A percentile compares a stretch with the other conserved stretches of the same genome.
phyloP scores from a whole-genome alignment of 2,797 vertebrate genomes.

The Agapornis canus region DNA sequence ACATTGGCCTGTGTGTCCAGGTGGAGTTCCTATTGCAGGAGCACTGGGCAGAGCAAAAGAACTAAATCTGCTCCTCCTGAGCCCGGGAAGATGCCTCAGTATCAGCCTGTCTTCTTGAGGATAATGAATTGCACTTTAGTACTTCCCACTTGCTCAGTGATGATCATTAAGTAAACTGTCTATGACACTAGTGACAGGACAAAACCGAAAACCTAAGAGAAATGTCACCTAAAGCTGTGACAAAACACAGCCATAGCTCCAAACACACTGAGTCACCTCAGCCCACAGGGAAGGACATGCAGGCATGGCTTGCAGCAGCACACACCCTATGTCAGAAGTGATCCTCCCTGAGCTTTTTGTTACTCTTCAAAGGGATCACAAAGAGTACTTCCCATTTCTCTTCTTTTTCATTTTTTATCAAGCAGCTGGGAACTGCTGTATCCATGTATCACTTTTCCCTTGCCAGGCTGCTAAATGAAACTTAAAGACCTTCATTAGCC shows the following conservation, averaged over 20 bases:
- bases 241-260: neutral
- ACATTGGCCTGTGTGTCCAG: neutral
- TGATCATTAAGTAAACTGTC: neutral
- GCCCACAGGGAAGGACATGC: neutral
- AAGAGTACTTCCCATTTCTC: neutral
- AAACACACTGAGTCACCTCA: neutral
- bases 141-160: neutral
- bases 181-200: neutral
- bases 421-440: neutral
- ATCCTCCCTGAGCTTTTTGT: neutral
- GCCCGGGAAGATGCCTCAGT: neutral
- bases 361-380: neutral
- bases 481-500: neutral
- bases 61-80: neutral
- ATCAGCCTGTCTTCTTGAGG: neutral
- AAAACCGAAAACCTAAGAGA: neutral
- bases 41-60: neutral
- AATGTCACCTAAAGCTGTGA: neutral
- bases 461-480: neutral
- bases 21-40: neutral
- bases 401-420: neutral
- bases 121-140: neutral
- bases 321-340: neutral
- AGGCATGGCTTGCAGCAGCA: neutral
- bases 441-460: neutral